These are phyloP conservation scores for Myotis brandtii DNA, from an alignment of 2,113 vertebrate species.

Conservation along the genomic window DNA sequence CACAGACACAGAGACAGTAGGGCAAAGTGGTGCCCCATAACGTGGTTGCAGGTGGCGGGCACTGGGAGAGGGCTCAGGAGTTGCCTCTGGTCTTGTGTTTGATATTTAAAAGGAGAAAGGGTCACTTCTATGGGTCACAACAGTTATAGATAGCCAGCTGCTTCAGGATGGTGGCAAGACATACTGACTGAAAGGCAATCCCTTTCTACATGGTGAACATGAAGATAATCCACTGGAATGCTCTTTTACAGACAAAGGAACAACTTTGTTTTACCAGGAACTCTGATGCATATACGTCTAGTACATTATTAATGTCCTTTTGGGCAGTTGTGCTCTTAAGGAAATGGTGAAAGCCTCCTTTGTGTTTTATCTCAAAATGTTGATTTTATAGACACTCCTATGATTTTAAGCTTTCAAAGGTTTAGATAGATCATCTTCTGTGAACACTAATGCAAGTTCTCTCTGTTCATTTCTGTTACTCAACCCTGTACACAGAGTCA, in stretches of 20 bases:
- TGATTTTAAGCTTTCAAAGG: neutral
- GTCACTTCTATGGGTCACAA: neutral
- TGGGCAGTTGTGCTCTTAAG: neutral
- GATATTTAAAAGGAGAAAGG: neutral
- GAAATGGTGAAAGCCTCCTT: neutral
- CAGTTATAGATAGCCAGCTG: neutral
- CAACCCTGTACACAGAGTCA: neutral
- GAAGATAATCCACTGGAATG: neutral
- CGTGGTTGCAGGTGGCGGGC: fast-evolving
- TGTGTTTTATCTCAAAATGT: neutral
- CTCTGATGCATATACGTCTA: neutral
- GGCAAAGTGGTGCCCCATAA: neutral
- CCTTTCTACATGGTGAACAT: neutral
- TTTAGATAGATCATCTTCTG: neutral
- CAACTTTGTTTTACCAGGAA: neutral
- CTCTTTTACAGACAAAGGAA: neutral
- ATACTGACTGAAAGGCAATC: no score
- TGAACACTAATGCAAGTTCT: neutral
- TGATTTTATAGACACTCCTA: neutral
- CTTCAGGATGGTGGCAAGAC: neutral
- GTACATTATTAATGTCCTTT: neutral
- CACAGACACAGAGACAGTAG: no score
- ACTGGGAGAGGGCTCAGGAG: neutral
- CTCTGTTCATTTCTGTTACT: neutral
- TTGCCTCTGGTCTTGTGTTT: neutral